Base-by-base conservation (phyloP, 2,797 vertebrate genomes). In the Cottoperca gobio region DNA sequence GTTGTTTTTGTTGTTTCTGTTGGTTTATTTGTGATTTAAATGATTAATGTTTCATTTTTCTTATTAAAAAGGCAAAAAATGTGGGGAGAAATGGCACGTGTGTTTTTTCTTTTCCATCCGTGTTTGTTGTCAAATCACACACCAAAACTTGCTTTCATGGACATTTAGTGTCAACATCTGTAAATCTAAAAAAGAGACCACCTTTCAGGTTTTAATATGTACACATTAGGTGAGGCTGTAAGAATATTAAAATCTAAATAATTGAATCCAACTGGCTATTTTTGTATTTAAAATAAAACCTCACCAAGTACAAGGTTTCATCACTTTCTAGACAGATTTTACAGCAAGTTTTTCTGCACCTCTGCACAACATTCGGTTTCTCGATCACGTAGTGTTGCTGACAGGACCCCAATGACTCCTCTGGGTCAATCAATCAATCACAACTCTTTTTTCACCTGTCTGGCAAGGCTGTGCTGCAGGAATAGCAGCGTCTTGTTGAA, bases 11-110 rank as follows among this genome's bases (percentile, higher is more conserved):
- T 79, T 74, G 60, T 88, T 82, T 19, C 2, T 82, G 78, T 87
- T 78, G 88, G 87, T 93, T 90, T 93, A 81, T 90, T 93, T 92
- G 87, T 94, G 91, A 89, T 93, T 90, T 45, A 78, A 85, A 85
- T 91, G 85, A 93, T 93, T 89, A 60, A 55, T 90, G 88, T 91
- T 91, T 89, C 88, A 72, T 80, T 91, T 94, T 95, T 94, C 91
- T 92, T 95, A 95, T 94, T 95, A 94, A 95, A 95, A 93, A 90
- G 86, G 87, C 67, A 85, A 84, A 91, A 92, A 89, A 87, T 83
- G 45, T 80, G 91, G 93, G 93, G 55, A 84, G 74, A 92, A 70
- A 65, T 21, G 17, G 31, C 23, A 64, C 35, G 0, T 73, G 74
- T 69, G 72, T 59, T 78, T 61, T 65, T 84, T 55, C 7, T 60